phyloP scores from a whole-genome alignment of 2,888 invertebrate species.

The Yponomeuta sedellus region DNA sequence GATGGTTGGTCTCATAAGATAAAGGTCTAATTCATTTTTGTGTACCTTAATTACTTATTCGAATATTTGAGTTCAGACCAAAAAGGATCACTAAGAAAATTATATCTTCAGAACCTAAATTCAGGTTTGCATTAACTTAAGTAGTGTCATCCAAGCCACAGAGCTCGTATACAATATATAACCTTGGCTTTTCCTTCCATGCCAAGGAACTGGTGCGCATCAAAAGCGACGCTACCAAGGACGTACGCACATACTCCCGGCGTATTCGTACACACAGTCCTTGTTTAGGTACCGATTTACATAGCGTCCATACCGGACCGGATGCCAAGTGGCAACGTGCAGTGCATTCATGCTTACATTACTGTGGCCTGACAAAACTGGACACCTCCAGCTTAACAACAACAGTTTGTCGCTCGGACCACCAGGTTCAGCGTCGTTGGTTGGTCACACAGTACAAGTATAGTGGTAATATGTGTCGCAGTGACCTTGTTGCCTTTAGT shows the following conservation, averaged over 20 bases:
- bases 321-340: slow-evolving; percentile 52
- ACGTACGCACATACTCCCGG: slow-evolving; percentile 25
- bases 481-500: slow-evolving; percentile 8
- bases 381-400: neutral
- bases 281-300: slow-evolving; percentile 52
- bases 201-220: neutral
- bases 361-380: slow-evolving; percentile 9
- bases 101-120: no score
- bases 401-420: neutral
- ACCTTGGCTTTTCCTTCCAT: neutral
- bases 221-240: slow-evolving; percentile 33
- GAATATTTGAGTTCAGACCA: no score
- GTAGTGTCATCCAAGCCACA: neutral
- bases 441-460: neutral
- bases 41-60: no score
- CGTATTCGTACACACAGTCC: slow-evolving; percentile 36
- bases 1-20: neutral
- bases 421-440: neutral
- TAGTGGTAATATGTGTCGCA: slow-evolving; percentile 8
- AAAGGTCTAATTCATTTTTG: no score
- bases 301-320: slow-evolving; percentile 52
- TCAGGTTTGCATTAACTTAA: no score
- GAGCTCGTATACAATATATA: no score
- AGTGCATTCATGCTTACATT: slow-evolving; percentile 29
- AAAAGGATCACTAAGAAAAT: no score